Evolutionary conservation across 2,888 invertebrate species (phyloP).

Genomic region (Clusia tigrina): DNA sequence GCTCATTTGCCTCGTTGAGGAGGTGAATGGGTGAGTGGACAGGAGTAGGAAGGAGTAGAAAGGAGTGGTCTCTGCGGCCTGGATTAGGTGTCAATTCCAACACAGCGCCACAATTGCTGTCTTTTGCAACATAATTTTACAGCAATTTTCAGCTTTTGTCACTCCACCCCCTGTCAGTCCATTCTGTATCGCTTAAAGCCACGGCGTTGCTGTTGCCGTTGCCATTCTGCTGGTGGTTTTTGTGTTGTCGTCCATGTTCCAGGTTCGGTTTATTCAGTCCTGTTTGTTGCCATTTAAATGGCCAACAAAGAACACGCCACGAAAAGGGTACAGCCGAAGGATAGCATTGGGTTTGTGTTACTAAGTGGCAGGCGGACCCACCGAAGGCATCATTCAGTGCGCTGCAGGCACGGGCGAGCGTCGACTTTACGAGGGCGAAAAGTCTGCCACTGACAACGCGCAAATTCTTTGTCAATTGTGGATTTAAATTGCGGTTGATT

Average conservation of each 20-base stretch:
- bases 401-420: too few relatives aligned
- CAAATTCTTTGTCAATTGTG: conserved; percentile 53
- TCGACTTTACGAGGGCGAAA: too few relatives aligned
- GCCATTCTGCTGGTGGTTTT: neutral
- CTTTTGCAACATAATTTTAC: conserved; percentile 45
- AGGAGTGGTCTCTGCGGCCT: too few relatives aligned
- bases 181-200: conserved; percentile 14
- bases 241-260: neutral
- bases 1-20: too few relatives aligned
- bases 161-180: conserved; percentile 6
- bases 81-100: too few relatives aligned
- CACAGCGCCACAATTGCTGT: conserved; percentile 34
- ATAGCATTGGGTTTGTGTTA: neutral
- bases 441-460: neutral
- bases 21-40: too few relatives aligned
- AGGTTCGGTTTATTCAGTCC: neutral
- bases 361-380: too few relatives aligned
- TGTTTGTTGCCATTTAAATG: neutral
- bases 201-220: conserved; percentile 2
- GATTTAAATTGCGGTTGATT: conserved; percentile 16
- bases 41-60: too few relatives aligned
- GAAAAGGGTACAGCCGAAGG: neutral
- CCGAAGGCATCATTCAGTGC: too few relatives aligned
- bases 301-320: neutral
- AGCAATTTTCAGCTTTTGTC: conserved; percentile 37